A percentile compares a stretch with the other conserved stretches of the same genome.
Conservation (phyloP, 2,888 invertebrate species). For the Saturnia pavonia region DNA sequence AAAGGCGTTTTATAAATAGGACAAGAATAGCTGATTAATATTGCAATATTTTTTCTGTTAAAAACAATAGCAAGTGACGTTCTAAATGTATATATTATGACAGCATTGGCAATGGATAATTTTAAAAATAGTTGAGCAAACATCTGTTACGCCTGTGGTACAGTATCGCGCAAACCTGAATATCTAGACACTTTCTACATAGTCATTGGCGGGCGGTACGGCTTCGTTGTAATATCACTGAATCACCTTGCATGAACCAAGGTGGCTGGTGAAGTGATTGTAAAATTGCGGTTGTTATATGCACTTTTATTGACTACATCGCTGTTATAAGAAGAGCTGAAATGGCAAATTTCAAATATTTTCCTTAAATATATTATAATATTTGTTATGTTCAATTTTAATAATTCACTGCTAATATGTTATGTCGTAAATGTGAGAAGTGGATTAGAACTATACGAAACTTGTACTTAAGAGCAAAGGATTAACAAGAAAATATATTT, state of each 20-base stretch:
- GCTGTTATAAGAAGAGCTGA: slow-evolving; percentile 12
- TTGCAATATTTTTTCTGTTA: slow-evolving; percentile 30
- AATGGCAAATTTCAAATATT: neutral
- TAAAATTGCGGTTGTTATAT: slow-evolving; percentile 64
- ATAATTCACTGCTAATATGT: too few relatives aligned
- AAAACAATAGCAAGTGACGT: neutral
- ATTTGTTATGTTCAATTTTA: neutral
- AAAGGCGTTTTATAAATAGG: slow-evolving; percentile 30
- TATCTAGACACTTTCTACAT: slow-evolving; percentile 69
- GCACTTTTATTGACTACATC: slow-evolving; percentile 20
- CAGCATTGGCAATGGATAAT: neutral
- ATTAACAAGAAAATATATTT: too few relatives aligned
- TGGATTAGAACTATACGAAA: too few relatives aligned
- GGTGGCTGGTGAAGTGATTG: slow-evolving; percentile 73
- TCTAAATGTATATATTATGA: neutral
- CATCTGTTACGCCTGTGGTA: slow-evolving; percentile 23
- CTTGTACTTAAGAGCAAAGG: too few relatives aligned
- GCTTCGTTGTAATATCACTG: slow-evolving; percentile 68
- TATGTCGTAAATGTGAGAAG: too few relatives aligned
- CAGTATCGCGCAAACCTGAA: slow-evolving; percentile 55
- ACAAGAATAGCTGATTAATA: slow-evolving; percentile 34
- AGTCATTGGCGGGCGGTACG: slow-evolving; percentile 65
- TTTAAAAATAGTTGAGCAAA: neutral
- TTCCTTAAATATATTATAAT: neutral
- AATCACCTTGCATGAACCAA: slow-evolving; percentile 79